Base-by-base conservation (phyloP, 2,888 invertebrate genomes). In the Molanna angustata region DNA sequence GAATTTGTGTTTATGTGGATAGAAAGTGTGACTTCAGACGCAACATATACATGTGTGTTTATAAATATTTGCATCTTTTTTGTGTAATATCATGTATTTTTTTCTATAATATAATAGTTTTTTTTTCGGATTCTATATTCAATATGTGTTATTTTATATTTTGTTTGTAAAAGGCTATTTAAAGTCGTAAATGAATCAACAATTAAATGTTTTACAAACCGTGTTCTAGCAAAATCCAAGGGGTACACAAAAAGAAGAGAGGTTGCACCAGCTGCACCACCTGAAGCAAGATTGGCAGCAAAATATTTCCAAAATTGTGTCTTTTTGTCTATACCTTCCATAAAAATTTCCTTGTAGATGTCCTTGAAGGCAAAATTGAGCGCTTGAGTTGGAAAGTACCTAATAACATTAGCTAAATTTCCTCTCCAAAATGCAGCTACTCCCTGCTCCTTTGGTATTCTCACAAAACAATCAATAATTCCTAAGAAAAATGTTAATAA, bases 321-420 rank as follows among this genome's bases (percentile, higher is more conserved):
- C 62, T 85, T 80, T 71, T 89, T 89, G 70, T 85, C 83, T 49
- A 86, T 80, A 43, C 83, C 85, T 20, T 80, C 80, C 64, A 87
- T 71, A 72, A 90, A 88, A 17, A 79, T 64, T 63, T 82, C 76
- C 72, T 88, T 86, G 73, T 86, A 87, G 62, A 84, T 81, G 72
- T 90, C 89, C 69, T 88, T 88, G 74, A 88, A 87, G 57, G 87
- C 85, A 66, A 88, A 88, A 75, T 88, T 87, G 62, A 88, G 73
- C 40, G 87, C 87, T 66, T 88, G 87, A 16, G 87, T 87, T 47
- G 87, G 86, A 73, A 88, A 88, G 67, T 87, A 87, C 64, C 88
- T 73, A 69, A 89, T 83, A 59, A 88, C 87, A 69, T 88, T 88
- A 65, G 88, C 88, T 60, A 87, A 70, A 70, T 88, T 88, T 64